Evolutionary conservation across 1,140 invertebrate species (phyloP).

Genomic region (Notospermus geniculatus): DNA sequence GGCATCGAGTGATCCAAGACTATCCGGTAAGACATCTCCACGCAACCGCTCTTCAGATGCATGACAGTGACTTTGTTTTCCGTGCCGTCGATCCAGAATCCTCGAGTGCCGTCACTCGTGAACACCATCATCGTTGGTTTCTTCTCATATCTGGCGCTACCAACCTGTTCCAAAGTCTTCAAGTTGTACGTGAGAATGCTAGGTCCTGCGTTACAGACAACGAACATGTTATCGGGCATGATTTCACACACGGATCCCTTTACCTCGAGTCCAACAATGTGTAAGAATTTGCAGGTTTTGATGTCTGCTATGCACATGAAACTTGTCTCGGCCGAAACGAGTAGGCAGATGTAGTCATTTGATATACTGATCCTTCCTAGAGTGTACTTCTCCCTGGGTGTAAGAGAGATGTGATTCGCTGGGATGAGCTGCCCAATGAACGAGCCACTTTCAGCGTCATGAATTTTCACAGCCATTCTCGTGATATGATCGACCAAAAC

Average conservation of each 20-base stretch:
- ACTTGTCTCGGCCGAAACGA: constrained; percentile 40
- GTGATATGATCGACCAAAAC: constrained; percentile 50
- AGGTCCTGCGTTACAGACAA: constrained; percentile 46
- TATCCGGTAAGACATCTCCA: constrained; percentile 44
- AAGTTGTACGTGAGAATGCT: constrained; percentile 43
- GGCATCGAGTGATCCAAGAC: constrained; percentile 33
- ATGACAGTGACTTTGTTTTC: constrained; percentile 41
- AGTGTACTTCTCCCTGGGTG: constrained; percentile 42
- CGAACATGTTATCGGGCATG: constrained; percentile 36
- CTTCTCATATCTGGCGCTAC: constrained; percentile 31
- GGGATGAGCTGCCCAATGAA: constrained; percentile 50
- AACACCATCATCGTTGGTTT: constrained; percentile 33
- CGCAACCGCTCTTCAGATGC: constrained; percentile 34
- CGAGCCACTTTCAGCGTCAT: constrained; percentile 38
- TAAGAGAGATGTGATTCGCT: constrained; percentile 41
- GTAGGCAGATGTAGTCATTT: constrained; percentile 36
- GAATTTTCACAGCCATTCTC: constrained; percentile 48
- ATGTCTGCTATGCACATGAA: constrained; percentile 47
- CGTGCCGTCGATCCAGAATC: constrained; percentile 31
- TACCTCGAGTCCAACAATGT: constrained; percentile 43
- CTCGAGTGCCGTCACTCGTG: constrained; percentile 35
- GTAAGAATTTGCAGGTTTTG: constrained; percentile 33
- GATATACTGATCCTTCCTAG: constrained; percentile 37
- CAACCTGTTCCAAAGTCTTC: constrained; percentile 36
- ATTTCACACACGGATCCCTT: constrained; percentile 41